phyloP scores from a whole-genome alignment of 92 coral and sea anemone species.

The Epizoanthus scotinus region DNA sequence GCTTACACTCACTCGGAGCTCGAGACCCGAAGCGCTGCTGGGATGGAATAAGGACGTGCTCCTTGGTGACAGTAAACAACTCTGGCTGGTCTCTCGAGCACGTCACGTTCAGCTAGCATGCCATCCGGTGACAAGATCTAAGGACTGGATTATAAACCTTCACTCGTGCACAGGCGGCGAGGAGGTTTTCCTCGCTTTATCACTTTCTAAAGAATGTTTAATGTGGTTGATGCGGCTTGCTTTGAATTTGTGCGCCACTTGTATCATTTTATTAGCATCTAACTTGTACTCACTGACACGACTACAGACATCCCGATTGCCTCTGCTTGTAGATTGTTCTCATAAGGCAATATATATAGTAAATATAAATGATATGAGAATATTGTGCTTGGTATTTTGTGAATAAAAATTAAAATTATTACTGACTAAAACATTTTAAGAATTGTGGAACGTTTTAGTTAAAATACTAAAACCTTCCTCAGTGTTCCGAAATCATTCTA shows the following conservation, averaged over 20 bases:
- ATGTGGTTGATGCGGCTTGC: slow-evolving; percentile 24
- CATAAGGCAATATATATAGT: neutral
- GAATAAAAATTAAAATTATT: no score
- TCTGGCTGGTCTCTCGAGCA: neutral
- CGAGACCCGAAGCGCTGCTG: neutral
- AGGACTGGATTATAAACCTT: slow-evolving; percentile 21
- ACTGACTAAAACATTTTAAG: no score
- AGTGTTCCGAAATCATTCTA: neutral
- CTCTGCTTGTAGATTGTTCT: slow-evolving; percentile 1
- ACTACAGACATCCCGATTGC: slow-evolving; percentile 21
- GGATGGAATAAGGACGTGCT: neutral
- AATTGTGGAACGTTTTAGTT: no score
- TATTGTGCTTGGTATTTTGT: no score
- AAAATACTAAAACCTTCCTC: no score
- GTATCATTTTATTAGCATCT: neutral
- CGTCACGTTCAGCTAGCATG: slow-evolving; percentile 30
- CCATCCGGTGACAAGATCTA: slow-evolving; percentile 6
- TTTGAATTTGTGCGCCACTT: slow-evolving; percentile 34
- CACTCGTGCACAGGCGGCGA: slow-evolving; percentile 15
- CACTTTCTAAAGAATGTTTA: slow-evolving; percentile 19
- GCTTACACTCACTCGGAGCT: neutral
- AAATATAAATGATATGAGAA: no score
- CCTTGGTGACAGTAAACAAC: neutral
- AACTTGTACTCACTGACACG: neutral
- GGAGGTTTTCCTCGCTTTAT: slow-evolving; percentile 23